A percentile compares a stretch with the other conserved stretches of the same genome.
Evolutionary conservation across 2,888 invertebrate species (phyloP).

Genomic region (Heliothis peltigera): DNA sequence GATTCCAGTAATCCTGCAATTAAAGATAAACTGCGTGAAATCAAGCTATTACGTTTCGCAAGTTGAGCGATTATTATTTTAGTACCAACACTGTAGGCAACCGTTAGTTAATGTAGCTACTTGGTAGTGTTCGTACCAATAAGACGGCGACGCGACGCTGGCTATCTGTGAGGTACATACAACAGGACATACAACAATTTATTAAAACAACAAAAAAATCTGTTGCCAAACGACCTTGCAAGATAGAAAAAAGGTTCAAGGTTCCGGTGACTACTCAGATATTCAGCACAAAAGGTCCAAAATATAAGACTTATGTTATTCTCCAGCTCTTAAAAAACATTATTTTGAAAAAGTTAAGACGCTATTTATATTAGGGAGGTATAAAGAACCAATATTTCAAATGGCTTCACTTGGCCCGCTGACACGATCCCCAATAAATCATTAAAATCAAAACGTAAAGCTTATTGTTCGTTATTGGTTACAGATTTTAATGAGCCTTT

Average conservation of each 20-base stretch:
- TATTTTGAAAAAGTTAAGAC: not conserved
- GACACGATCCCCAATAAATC: constrained; percentile 1
- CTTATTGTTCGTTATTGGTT: constrained; percentile 40
- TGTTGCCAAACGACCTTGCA: too few relatives aligned
- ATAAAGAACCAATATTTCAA: not conserved
- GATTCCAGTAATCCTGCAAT: constrained; percentile 23
- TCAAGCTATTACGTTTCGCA: constrained; percentile 54
- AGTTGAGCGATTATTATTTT: constrained; percentile 42
- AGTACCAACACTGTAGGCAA: constrained; percentile 24
- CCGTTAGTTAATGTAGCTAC: constrained; percentile 14
- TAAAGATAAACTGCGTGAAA: constrained; percentile 39
- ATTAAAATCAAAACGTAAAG: constrained; percentile 13
- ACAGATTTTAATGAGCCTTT: constrained; percentile 54
- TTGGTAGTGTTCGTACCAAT: too few relatives aligned
- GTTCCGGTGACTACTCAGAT: too few relatives aligned
- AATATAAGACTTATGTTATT: too few relatives aligned
- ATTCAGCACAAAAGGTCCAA: too few relatives aligned
- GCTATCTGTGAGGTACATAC: too few relatives aligned
- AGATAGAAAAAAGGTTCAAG: too few relatives aligned
- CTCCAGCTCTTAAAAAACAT: not conserved
- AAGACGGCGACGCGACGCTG: too few relatives aligned
- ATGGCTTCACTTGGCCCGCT: constrained; percentile 1
- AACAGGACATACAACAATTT: too few relatives aligned
- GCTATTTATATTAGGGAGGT: not conserved
- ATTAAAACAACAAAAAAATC: too few relatives aligned